Percentiles rank a stretch among this genome's conserved stretches.
These are phyloP conservation scores for Drosophila oshimai DNA, from an alignment of 1,140 invertebrate species.

Conservation along the genomic window DNA sequence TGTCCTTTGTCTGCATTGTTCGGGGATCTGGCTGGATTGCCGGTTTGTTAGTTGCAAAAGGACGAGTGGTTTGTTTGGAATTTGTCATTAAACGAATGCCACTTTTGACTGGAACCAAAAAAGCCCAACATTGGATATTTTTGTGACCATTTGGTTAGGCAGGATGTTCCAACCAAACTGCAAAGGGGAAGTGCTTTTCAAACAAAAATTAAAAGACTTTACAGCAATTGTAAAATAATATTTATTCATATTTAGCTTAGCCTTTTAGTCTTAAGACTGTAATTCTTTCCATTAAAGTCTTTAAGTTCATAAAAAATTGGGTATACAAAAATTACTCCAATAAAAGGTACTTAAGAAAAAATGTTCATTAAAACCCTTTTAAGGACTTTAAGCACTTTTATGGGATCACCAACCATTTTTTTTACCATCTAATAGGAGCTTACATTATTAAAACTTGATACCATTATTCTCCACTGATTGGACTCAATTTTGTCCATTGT, in stretches of 20 bases:
- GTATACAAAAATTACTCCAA: too few relatives aligned
- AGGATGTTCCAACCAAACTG: not conserved
- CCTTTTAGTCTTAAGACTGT: too few relatives aligned
- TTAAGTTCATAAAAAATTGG: too few relatives aligned
- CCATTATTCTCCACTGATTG: constrained; percentile 30
- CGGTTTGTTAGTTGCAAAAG: constrained; percentile 23
- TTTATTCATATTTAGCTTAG: too few relatives aligned
- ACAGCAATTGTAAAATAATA: too few relatives aligned
- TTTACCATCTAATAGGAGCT: not conserved
- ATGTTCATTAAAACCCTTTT: not conserved
- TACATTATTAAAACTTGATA: not conserved
- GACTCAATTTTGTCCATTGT: constrained; percentile 15
- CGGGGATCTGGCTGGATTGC: constrained; percentile 27
- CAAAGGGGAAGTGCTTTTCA: not conserved
- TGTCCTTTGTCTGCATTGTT: constrained; percentile 36
- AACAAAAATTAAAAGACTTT: not conserved
- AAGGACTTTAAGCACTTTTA: not conserved
- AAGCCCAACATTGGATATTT: not conserved
- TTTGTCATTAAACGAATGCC: constrained; percentile 69
- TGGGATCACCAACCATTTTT: too few relatives aligned
- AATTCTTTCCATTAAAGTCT: too few relatives aligned
- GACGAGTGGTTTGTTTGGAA: constrained; percentile 45
- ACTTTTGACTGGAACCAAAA: not conserved
- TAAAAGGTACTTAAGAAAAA: too few relatives aligned
- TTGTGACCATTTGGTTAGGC: not conserved